Evolutionary conservation across 2,797 vertebrate species (phyloP).

Genomic region (Cygnus olor): DNA sequence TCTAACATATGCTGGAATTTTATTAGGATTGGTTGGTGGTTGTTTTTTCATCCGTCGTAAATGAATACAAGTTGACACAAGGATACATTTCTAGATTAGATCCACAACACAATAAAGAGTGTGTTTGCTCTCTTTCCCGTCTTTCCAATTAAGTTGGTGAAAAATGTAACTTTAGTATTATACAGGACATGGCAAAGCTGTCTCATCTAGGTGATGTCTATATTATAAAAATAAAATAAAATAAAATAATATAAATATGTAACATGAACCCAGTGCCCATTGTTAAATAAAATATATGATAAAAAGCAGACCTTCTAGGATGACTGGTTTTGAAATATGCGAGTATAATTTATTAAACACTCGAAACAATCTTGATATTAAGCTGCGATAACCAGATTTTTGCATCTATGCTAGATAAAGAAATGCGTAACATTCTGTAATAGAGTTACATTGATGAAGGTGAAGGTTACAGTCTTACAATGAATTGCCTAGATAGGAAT

Average conservation of each 20-base stretch:
- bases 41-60: constrained; percentile 57
- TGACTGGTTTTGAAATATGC: constrained; percentile 78
- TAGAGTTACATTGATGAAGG: constrained; percentile 75
- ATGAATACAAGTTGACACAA: constrained; percentile 67
- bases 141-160: constrained; percentile 78
- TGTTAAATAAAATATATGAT: constrained; percentile 82
- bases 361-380: constrained; percentile 77
- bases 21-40: constrained; percentile 54
- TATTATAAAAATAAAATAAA: constrained; percentile 85
- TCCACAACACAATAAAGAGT: constrained; percentile 67
- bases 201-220: constrained; percentile 83
- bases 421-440: constrained; percentile 76
- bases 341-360: constrained; percentile 80
- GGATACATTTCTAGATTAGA: constrained; percentile 70
- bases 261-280: constrained; percentile 82
- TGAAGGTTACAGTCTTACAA: constrained; percentile 78
- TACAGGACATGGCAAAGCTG: constrained; percentile 81
- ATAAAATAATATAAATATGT: constrained; percentile 84
- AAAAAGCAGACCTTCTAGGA: constrained; percentile 80
- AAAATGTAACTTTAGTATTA: constrained; percentile 81
- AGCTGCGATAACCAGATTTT: constrained; percentile 74
- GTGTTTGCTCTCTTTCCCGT: constrained; percentile 69
- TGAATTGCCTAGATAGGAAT: constrained; percentile 75
- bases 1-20: constrained; percentile 57
- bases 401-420: constrained; percentile 78